Base-by-base conservation (phyloP, 2,888 invertebrate genomes). In the Tetramorium bicarinatum region DNA sequence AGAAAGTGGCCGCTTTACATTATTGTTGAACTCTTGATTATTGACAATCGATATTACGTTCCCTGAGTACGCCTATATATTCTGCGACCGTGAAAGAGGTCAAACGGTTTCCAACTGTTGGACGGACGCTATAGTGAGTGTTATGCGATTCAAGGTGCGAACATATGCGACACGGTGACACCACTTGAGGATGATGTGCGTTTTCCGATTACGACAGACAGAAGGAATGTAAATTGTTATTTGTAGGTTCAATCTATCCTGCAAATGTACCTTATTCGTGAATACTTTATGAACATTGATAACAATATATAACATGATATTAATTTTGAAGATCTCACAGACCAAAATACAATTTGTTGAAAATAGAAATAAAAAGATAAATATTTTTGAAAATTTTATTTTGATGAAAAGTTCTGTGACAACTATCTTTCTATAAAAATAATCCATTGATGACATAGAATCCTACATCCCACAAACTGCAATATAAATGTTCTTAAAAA, bases 1-100 rank as follows among this genome's bases (percentile, higher is more conserved):
- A 86, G 87, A 87, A 89, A 89, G 75, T 9, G 1, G 67, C 34
- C 77, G 80, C 80, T 88, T 84, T 84, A 81, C 88, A 56, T 86
- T 88, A 69, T 85, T 87, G 85, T 85, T 86, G 81, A 84, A 85
- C 82, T 75, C 85, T 92, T 91, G 91, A 92, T 92, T 92, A 92
- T 93, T 91, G 92, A 91, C 92, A 92, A 93, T 93, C 93, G 86
- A 93, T 93, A 93, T 83, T 83, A 71, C 67, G 85, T 85, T 67
- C 38, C 9, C 61, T 61, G 74, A 15, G 41, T 62, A 61, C 34
- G 47, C 62, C 77, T 83, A 83, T 75, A 80, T 80, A 34, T 41
- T 18, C 69, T 69, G 75, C 56, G 87, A 84, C 86, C 88, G 59
- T 88, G 89, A 87, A 90, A 82, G 34, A 52, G 71, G 83, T 83